phyloP scores from a whole-genome alignment of 2,888 invertebrate genomes.

The Toxonevra muliebris region DNA sequence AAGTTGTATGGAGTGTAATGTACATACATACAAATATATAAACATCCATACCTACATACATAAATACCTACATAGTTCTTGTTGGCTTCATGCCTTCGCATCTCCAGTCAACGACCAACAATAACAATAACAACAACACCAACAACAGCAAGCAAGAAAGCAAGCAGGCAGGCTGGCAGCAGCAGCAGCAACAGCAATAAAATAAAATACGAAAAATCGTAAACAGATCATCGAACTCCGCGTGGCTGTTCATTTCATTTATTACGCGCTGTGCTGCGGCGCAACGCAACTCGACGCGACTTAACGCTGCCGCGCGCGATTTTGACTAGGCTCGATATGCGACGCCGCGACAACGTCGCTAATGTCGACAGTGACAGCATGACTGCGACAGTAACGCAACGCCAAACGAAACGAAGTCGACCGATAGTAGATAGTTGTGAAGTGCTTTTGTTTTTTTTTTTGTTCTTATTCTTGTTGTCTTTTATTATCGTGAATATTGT shows the following conservation, averaged over 20 bases:
- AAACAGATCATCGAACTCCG: conserved; percentile 63
- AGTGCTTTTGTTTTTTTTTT: no score
- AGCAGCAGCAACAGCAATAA: conserved; percentile 37
- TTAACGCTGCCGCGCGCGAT: neutral
- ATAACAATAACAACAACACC: conserved; percentile 36
- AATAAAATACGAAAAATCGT: conserved; percentile 49
- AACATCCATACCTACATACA: neutral
- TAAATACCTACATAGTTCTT: neutral
- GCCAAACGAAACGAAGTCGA: neutral
- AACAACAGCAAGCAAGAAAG: conserved; percentile 28
- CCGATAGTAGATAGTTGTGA: no score
- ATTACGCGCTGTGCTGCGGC: conserved; percentile 14
- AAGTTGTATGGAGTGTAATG: no score
- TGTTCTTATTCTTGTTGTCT: no score
- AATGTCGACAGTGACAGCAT: no score
- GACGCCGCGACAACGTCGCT: conserved; percentile 35
- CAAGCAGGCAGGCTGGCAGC: conserved; percentile 20
- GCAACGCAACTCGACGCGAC: conserved; percentile 9
- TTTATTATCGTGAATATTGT: no score
- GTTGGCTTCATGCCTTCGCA: conserved; percentile 3
- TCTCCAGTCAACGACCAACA: conserved; percentile 12
- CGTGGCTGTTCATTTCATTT: conserved; percentile 43
- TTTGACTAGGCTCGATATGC: conserved; percentile 17
- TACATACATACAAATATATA: no score
- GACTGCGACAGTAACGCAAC: no score